Evolutionary conservation across 2,888 invertebrate genomes (phyloP), one percentile per base, ranked within the genome.

Genomic region (Omphaloscelis lunosa): DNA sequence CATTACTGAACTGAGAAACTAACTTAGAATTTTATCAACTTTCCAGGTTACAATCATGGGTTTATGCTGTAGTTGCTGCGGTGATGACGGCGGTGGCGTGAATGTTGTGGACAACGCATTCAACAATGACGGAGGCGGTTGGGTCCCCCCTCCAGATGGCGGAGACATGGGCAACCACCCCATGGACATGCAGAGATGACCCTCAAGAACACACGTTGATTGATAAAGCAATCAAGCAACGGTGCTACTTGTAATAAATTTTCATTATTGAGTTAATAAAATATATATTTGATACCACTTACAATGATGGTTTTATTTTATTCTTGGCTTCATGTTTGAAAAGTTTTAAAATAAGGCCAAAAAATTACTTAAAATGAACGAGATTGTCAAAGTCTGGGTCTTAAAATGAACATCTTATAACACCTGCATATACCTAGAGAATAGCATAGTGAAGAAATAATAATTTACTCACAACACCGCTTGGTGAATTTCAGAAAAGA

Each of bases 1-100:
- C 34, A 34, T 34, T 34, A 34, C 34, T 5, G n/a, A n/a, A n/a
- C n/a, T n/a, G n/a, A n/a, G n/a, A 4, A 63, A n/a, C 39, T 39
- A 48, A 48, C 20, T 20, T 20, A 75, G 1, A 58, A 27, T 56
- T 39, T 2, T 17, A 15, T 34, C 2, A 3, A 9, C 4, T 51
- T 79, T 53, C 15, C 56, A 84, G 89, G 62, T 27, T 45, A 68
- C 56, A 78, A 85, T 68, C 76, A 95, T 94, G 95, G 94, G 94
- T 51, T 61, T 80, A 39, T 93, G 94, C 86, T 90, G 92, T 51
- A 80, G 80, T 76, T 90, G 89, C 69, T 90, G 91, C 67, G 86
- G 89, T n/a, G 89, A 78, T 8, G 91, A 90, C 8, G 84, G 65
- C 1, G 83, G 88, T 41, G 91, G 88, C 0, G 91, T 93, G 12